Conservation (phyloP, 23 tunicate genomes). For the Botrylloides violaceus region DNA sequence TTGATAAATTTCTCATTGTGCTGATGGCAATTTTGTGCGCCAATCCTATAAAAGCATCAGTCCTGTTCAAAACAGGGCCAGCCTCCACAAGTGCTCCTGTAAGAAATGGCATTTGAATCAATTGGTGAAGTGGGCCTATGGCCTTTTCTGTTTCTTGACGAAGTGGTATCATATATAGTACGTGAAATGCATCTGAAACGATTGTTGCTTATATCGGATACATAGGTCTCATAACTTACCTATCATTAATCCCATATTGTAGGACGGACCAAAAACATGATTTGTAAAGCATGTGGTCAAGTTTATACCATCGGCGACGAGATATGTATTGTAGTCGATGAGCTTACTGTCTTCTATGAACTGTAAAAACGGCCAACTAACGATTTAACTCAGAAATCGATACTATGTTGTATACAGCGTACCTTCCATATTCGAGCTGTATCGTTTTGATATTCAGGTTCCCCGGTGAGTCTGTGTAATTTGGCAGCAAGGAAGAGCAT, state of each 20-base stretch:
- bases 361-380: slow-evolving; percentile 26
- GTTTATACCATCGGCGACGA: slow-evolving; percentile 64
- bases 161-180: not conserved
- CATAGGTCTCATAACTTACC: slow-evolving; percentile 33
- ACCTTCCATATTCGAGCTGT: slow-evolving; percentile 49
- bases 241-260: slow-evolving; percentile 87
- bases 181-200: not conserved
- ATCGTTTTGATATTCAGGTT: slow-evolving; percentile 10
- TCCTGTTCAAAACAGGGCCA: slow-evolving; percentile 35
- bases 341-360: slow-evolving; percentile 40
- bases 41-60: slow-evolving; percentile 30
- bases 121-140: too few species aligned
- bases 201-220: not conserved
- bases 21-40: slow-evolving; percentile 67
- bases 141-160: too few species aligned
- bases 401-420: too few species aligned
- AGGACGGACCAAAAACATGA: slow-evolving; percentile 60
- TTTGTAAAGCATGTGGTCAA: slow-evolving; percentile 38
- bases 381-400: not conserved
- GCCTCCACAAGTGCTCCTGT: slow-evolving; percentile 80
- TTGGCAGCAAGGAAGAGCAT: slow-evolving; percentile 62
- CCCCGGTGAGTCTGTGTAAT: slow-evolving; percentile 34
- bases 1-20: slow-evolving; percentile 38
- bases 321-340: slow-evolving; percentile 33
- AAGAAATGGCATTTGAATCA: slow-evolving; percentile 1